Base-by-base conservation (phyloP, 2,797 vertebrate species). In the Sylvia borin region DNA sequence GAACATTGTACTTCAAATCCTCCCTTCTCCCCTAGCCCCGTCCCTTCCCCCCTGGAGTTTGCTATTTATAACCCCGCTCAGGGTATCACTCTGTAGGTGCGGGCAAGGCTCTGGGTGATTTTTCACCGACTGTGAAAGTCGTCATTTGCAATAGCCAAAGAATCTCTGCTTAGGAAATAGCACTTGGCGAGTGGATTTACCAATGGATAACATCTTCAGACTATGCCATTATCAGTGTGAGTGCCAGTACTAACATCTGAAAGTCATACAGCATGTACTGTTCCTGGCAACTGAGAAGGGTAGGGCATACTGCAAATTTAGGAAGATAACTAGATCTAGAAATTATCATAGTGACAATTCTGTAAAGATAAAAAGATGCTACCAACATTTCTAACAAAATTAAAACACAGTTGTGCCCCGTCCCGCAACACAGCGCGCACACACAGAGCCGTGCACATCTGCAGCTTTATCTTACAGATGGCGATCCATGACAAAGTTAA, bases 1-100 rank as follows among this genome's bases (percentile, higher is more conserved):
- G 98, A 98, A 98, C 98, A 96, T 98, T 98, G 98, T 94, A 96
- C 97, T 97, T 94, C 88, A 94, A 93, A 81, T 90, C n/a, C 53
- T 91, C 40, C 78, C 90, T 90, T 85, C 95, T 95, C 72, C 87
- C 79, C 62, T 54, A 7, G 50, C 77, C 77, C 4, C 1, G 8
- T 88, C 71, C 85, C 92, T 94, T 94, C 85, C 76, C 45, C 70
- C 38, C 72, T 2, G 31, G 71, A 66, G 81, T 94, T 95, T 31
- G 27, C 97, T 97, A 81, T 97, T 97, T 97, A 91, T 95, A 97
- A 92, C 24, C 11, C 87, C 10, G 3, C 45, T 24, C 94, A 55
- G 88, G 93, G 90, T 91, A 86, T 89, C 66, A 29, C 80, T 97
- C 57, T 9, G 61, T 76, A 66, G 50, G 90, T 95, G 74, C 72